Evolutionary conservation across 1,140 invertebrate species (phyloP), one percentile per base, ranked within the genome.

Genomic region (Drosophila albomicans): DNA sequence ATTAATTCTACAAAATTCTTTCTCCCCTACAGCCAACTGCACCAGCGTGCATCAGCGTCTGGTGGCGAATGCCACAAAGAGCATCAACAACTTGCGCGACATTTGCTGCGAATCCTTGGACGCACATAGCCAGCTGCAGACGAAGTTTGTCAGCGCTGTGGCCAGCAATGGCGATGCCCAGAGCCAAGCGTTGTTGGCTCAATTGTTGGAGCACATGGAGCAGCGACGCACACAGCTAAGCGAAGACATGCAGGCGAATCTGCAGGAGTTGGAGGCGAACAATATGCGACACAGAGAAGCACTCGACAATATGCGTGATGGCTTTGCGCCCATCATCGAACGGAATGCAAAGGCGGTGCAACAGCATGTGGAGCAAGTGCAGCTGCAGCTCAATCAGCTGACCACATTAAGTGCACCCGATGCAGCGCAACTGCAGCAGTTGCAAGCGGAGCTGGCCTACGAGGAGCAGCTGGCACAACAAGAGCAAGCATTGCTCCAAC

Each of bases 141-240:
- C 67, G 41, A n/a, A 86, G 35, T 73, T 79, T 7, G 43, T 75
- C 1, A 20, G 57, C 0, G 52, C 57, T 16, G 28, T 92, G 25
- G 46, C 35, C 5, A 56, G 61, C 30, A 46, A 25, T 11, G 75
- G 51, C 30, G 78, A 78, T 49, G 73, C 76, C 1, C 82, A 92
- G 35, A 61, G 52, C 0, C 45, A 74, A 5, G 43, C 56, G 3
- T 30, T 75, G 11, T 51, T 92, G 5, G 67, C 65, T 1, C 64
- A 80, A 13, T 5, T 92, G 28, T 6, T 92, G 41, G 63, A 73
- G 13, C 81, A 91, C 11, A 35, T 92, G 64, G 64, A 91, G 49
- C 52, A 72, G 13, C 72, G 82, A 4, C 75, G 89, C 51, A 11
- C 32, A 11, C 54, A 80, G 20, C 56, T 92, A 4, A 61, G 38